Base-by-base conservation (phyloP, 2,113 vertebrate species). In the Osmerus eperlanus region DNA sequence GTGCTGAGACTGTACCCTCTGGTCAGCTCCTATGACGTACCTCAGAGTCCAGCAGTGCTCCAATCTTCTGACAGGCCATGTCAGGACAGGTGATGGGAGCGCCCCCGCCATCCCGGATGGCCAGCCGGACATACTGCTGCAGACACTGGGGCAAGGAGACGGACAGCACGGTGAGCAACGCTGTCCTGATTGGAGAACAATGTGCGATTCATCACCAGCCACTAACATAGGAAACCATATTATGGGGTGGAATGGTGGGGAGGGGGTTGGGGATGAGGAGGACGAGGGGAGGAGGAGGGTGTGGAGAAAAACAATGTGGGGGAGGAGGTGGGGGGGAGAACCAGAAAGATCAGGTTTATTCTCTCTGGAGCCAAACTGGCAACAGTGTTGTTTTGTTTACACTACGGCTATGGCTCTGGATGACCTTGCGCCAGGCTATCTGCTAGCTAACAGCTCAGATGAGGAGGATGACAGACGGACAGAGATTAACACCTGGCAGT, bases 31-130 rank as follows among this genome's bases (percentile, higher is more conserved):
- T 56, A 19, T 47, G 63, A 56, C 71, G 75, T 96, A 99, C 97
- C 97, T 99, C 97, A 18, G 93, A 88, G 86, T 98, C 95, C 74
- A 94, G 90, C 25, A 99, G 87, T 64, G 82, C 89, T 67, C 96
- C 96, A 3, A 84, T 89, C 65, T 90, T 92, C 74, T 90, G 86
- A 85, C 97, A 98, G 60, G 92, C 88, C 91, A 93, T 92, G 85
- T 96, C 97, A 32, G 97, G 96, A 78, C 97, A 98, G 16, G 94
- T 96, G 89, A 99, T 93, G 59, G 95, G 91, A 72, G 94, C 92
- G 18, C 97, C 97, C 70, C 94, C 96, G 2, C 95, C 96, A 78
- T 96, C 96, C 82, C 88, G 92, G 82, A 99, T 93, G 66, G 94
- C 92, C 83, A 98, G 81, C 84, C 93, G 87, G 74, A 95, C 90